A percentile compares a stretch with the other conserved stretches of the same genome.
Conservation (phyloP, 2,888 invertebrate species). For the Rotaria magnacalcarata region DNA sequence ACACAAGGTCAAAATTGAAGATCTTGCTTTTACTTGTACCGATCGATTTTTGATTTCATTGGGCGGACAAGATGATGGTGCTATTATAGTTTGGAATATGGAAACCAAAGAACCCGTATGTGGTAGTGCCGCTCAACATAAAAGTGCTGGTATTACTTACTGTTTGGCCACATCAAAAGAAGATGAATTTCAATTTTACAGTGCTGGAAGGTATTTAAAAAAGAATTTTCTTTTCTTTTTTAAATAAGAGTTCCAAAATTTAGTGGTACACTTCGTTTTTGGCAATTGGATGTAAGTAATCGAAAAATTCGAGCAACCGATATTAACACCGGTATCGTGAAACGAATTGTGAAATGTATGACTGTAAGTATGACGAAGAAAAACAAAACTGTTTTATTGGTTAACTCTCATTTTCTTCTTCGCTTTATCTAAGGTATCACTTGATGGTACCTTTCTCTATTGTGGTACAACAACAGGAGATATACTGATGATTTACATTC, state of each 20-base stretch:
- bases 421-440: conserved; percentile 61
- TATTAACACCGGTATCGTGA: conserved; percentile 73
- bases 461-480: conserved; percentile 83
- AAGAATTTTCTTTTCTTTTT: not conserved
- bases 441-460: conserved; percentile 70
- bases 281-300: conserved; percentile 63
- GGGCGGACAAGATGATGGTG: conserved; percentile 82
- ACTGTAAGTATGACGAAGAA: conserved; percentile 58
- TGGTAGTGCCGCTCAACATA: conserved; percentile 66
- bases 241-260: conserved; percentile 39
- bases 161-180: conserved; percentile 61
- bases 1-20: conserved; percentile 82
- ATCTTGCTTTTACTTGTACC: conserved; percentile 73
- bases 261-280: conserved; percentile 58
- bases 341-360: conserved; percentile 72
- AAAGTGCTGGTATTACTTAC: conserved; percentile 71
- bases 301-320: conserved; percentile 70
- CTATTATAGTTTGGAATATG: conserved; percentile 79
- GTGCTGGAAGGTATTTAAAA: conserved; percentile 59
- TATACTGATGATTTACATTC: conserved; percentile 61
- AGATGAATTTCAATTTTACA: conserved; percentile 56
- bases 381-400: not conserved
- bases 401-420: too few species aligned
- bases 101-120: conserved; percentile 65
- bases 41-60: conserved; percentile 77